These are phyloP conservation scores for Hypomecis punctinalis DNA, from an alignment of 2,888 invertebrate genomes.

Conservation along the genomic window DNA sequence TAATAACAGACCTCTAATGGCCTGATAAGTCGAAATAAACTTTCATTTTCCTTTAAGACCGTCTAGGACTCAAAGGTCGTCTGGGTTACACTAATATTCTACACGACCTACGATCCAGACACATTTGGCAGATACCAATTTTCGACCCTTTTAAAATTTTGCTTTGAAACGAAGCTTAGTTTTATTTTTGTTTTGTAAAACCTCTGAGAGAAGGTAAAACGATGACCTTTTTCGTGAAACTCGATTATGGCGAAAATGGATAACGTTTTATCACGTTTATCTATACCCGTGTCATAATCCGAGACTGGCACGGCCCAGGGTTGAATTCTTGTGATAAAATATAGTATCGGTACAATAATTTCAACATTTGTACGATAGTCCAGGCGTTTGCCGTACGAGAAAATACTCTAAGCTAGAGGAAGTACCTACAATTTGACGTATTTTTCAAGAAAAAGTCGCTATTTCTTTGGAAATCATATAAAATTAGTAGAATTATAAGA, in stretches of 20 bases:
- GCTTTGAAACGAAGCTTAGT: too few species aligned
- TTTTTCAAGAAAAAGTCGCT: too few species aligned
- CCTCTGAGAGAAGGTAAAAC: background rate
- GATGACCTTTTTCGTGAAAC: slow-evolving; percentile 4
- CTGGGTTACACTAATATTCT: slow-evolving; percentile 5
- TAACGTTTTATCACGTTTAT: slow-evolving; percentile 16
- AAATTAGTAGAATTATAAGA: too few species aligned
- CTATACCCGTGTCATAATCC: slow-evolving; percentile 5
- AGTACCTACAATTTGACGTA: too few species aligned
- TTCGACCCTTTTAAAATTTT: background rate
- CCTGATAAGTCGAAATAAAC: slow-evolving; percentile 1
- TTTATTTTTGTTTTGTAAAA: background rate
- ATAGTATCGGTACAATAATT: too few species aligned
- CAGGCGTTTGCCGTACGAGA: too few species aligned
- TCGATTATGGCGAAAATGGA: slow-evolving; percentile 15
- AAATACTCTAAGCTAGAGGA: too few species aligned
- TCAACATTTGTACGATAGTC: too few species aligned
- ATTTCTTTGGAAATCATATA: too few species aligned
- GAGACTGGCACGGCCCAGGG: background rate
- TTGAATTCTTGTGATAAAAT: too few species aligned
- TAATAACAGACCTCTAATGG: background rate
- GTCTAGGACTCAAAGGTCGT: slow-evolving; percentile 15
- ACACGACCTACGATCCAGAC: slow-evolving; percentile 2
- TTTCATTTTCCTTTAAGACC: slow-evolving; percentile 6
- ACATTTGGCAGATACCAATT: background rate